Evolutionary conservation across 2,797 vertebrate genomes (phyloP).

Genomic region (Rhinophrynus dorsalis): DNA sequence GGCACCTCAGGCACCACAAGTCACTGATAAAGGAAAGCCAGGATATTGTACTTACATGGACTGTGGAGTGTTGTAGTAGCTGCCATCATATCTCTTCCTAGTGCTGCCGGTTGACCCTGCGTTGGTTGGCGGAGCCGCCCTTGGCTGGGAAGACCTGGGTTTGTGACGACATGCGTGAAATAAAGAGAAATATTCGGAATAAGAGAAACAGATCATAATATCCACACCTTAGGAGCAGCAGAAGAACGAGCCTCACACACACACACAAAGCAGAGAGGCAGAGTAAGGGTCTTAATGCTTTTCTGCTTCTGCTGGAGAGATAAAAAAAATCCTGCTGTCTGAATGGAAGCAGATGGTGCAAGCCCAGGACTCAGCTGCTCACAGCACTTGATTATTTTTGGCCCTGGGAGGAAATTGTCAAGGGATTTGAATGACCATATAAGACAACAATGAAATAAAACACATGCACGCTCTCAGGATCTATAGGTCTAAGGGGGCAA

Average conservation of each 20-base stretch:
- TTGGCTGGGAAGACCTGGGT: slow-evolving; percentile 59
- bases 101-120: slow-evolving; percentile 70
- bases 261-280: slow-evolving; percentile 12
- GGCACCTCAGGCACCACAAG: too few relatives aligned
- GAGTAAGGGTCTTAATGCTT: slow-evolving; percentile 42
- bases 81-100: slow-evolving; percentile 74
- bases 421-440: slow-evolving; percentile 87
- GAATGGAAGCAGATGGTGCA: slow-evolving; percentile 73
- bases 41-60: slow-evolving; percentile 73
- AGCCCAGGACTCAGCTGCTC: slow-evolving; percentile 82
- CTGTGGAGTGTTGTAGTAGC: slow-evolving; percentile 62
- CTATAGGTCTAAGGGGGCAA: slow-evolving; percentile 7
- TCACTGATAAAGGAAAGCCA: too few relatives aligned
- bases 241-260: not conserved
- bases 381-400: slow-evolving; percentile 87
- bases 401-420: slow-evolving; percentile 79
- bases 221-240: slow-evolving; percentile 27
- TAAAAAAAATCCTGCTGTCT: slow-evolving; percentile 51
- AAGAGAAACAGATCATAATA: slow-evolving; percentile 90
- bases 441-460: slow-evolving; percentile 76
- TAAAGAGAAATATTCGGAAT: slow-evolving; percentile 88
- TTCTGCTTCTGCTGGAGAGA: slow-evolving; percentile 44
- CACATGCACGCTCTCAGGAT: slow-evolving; percentile 10
- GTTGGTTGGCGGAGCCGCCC: slow-evolving; percentile 48
- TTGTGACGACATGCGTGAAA: slow-evolving; percentile 76